Evolutionary conservation across 2,113 vertebrate species (phyloP).

Genomic region (Tragelaphus imberbis): DNA sequence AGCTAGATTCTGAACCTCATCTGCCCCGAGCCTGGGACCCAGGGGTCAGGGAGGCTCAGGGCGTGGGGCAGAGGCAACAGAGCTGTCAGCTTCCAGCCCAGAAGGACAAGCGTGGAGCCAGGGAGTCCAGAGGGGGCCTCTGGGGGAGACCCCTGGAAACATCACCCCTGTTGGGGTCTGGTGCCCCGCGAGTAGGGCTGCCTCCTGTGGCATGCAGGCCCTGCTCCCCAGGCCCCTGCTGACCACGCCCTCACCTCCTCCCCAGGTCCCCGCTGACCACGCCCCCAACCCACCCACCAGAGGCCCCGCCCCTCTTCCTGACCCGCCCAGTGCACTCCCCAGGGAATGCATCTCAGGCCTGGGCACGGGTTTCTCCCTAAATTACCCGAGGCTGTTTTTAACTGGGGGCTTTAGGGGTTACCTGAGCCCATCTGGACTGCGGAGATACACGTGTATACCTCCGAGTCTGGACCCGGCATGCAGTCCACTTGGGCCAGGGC

Average conservation of each 20-base stretch:
- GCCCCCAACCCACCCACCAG: too few species aligned
- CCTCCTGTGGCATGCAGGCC: background rate
- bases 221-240: rapidly evolving
- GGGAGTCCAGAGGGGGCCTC: background rate
- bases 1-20: background rate
- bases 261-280: rapidly evolving
- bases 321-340: background rate
- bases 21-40: rapidly evolving
- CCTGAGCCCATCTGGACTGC: rapidly evolving
- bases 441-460: rapidly evolving
- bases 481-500: background rate
- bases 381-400: background rate
- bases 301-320: background rate
- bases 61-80: rapidly evolving
- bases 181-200: rapidly evolving
- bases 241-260: too few species aligned
- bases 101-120: background rate
- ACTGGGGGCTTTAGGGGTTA: background rate
- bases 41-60: rapidly evolving
- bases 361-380: background rate
- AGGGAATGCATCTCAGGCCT: background rate
- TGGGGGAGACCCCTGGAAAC: background rate
- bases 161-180: rapidly evolving
- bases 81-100: background rate
- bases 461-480: background rate